Evolutionary conservation across 2,797 vertebrate genomes (phyloP).

Genomic region (Spinus pinus): DNA sequence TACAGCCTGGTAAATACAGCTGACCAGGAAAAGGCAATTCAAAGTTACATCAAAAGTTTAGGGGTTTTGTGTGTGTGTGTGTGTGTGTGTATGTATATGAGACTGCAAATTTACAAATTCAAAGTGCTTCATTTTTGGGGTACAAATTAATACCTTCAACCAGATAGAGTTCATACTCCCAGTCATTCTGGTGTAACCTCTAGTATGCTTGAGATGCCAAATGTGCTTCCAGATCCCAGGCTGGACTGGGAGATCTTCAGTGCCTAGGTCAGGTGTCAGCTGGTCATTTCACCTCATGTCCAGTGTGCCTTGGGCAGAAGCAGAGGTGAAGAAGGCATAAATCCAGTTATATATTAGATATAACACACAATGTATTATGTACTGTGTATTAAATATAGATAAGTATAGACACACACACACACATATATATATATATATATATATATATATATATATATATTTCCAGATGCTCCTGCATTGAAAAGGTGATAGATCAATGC

Average conservation of each 20-base stretch:
- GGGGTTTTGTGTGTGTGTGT: accelerated
- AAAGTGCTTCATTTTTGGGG: not conserved
- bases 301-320: not conserved
- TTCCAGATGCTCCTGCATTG: not conserved
- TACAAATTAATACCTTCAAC: not conserved
- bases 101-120: not conserved
- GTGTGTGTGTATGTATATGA: too few relatives aligned
- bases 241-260: not conserved
- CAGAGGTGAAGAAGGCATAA: not conserved
- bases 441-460: not conserved
- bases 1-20: slow-evolving; percentile 24
- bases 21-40: slow-evolving; percentile 2
- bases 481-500: not conserved
- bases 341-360: not conserved
- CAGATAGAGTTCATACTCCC: not conserved
- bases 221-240: not conserved
- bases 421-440: too few relatives aligned
- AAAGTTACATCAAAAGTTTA: not conserved
- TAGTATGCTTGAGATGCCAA: not conserved
- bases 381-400: not conserved
- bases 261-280: not conserved
- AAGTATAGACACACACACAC: not conserved
- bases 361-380: not conserved
- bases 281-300: not conserved
- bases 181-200: not conserved